These are phyloP conservation scores for Oxycera nigricornis DNA, from an alignment of 2,888 invertebrate genomes.

Conservation along the genomic window DNA sequence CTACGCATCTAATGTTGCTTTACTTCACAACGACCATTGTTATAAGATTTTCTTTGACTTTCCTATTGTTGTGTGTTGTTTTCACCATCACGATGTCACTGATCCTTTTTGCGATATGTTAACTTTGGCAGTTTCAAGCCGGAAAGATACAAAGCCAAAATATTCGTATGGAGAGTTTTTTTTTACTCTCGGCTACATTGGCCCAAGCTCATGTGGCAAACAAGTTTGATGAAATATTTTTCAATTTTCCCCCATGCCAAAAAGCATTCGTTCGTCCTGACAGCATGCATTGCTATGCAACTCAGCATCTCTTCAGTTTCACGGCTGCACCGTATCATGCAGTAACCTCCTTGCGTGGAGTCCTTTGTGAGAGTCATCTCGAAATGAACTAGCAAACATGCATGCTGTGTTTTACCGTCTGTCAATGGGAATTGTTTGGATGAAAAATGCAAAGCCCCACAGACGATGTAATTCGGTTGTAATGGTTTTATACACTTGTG, in stretches of 20 bases:
- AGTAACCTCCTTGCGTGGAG: neutral
- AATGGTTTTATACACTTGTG: neutral
- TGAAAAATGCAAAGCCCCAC: neutral
- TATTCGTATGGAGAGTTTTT: too few relatives aligned
- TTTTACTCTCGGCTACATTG: too few relatives aligned
- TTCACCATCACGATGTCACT: too few relatives aligned
- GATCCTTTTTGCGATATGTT: too few relatives aligned
- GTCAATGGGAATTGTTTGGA: neutral
- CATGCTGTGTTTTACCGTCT: neutral
- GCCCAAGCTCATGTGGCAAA: neutral
- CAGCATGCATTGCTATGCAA: neutral
- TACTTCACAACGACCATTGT: too few relatives aligned
- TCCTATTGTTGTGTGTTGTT: too few relatives aligned
- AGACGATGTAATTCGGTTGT: conserved; percentile 15
- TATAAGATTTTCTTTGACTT: too few relatives aligned
- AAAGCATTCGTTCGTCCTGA: neutral
- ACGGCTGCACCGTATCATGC: neutral
- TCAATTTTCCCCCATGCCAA: neutral
- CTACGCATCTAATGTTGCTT: too few relatives aligned
- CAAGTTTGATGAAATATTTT: neutral
- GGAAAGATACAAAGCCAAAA: too few relatives aligned
- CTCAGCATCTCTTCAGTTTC: neutral
- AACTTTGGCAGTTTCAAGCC: too few relatives aligned
- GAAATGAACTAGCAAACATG: neutral
- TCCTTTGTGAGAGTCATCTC: neutral